phyloP scores from a whole-genome alignment of 2,113 vertebrate genomes.

The Hoplias malabaricus region DNA sequence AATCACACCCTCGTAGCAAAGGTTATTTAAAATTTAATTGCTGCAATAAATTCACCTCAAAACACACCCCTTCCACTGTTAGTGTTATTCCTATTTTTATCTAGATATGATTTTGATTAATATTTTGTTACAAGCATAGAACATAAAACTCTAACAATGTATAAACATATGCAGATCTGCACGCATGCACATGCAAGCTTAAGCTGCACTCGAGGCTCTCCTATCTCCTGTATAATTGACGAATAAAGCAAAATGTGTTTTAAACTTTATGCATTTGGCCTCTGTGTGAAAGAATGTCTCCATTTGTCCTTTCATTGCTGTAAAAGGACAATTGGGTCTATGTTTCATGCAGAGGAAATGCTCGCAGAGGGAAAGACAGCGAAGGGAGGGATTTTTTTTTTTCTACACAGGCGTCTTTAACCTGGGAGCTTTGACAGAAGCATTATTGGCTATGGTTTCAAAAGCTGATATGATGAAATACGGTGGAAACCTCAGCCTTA shows the following conservation, averaged over 20 bases:
- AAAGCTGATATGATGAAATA: constrained; percentile 32
- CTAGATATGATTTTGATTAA: too few relatives aligned
- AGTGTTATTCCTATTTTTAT: too few relatives aligned
- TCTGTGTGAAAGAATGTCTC: not conserved
- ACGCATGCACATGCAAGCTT: not conserved
- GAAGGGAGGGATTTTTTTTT: not conserved
- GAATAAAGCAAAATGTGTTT: not conserved
- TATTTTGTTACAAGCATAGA: too few relatives aligned
- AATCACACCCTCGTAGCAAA: too few relatives aligned
- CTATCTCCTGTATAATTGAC: not conserved
- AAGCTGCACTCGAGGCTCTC: not conserved
- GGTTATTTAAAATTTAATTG: too few relatives aligned
- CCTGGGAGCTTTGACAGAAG: not conserved
- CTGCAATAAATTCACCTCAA: too few relatives aligned
- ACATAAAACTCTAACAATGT: too few relatives aligned
- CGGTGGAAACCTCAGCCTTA: constrained; percentile 10
- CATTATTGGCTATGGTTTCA: constrained; percentile 10
- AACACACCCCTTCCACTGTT: too few relatives aligned
- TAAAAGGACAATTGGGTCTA: not conserved
- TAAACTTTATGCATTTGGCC: not conserved
- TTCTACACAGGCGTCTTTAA: not conserved
- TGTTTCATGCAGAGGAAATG: not conserved
- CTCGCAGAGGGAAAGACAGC: not conserved
- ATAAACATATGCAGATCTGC: not conserved
- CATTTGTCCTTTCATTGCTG: not conserved